phyloP scores from a whole-genome alignment of 2,113 vertebrate species.

The Galbula dea region DNA sequence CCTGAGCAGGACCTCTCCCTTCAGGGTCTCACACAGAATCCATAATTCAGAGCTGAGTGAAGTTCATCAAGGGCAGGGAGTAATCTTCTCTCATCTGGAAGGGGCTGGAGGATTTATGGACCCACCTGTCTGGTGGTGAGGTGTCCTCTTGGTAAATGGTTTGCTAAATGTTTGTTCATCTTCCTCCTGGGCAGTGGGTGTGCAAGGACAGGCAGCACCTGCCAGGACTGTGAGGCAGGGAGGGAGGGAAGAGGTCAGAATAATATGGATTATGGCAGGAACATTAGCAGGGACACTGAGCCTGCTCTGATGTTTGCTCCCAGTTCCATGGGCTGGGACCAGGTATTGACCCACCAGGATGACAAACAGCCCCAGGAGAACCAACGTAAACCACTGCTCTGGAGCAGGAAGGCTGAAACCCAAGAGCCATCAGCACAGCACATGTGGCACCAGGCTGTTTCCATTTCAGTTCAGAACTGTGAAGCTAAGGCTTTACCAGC shows the following conservation, averaged over 20 bases:
- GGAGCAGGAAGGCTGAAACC: not conserved
- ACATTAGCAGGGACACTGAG: rapidly evolving
- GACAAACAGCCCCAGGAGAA: not conserved
- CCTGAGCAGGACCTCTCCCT: not conserved
- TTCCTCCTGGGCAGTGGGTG: not conserved
- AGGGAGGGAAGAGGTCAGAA: not conserved
- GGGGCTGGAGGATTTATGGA: not conserved
- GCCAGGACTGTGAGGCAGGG: not conserved
- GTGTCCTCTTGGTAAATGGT: not conserved
- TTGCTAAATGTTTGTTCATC: not conserved
- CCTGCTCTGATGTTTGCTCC: not conserved
- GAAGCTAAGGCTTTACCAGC: not conserved
- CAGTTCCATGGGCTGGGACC: not conserved
- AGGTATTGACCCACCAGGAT: not conserved
- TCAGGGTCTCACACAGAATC: not conserved
- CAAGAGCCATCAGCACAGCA: not conserved
- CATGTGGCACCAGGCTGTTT: too few species aligned
- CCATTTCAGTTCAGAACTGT: not conserved
- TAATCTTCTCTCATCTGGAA: not conserved
- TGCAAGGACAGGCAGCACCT: rapidly evolving
- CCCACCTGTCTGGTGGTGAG: not conserved
- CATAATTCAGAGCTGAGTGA: not conserved
- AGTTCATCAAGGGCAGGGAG: not conserved
- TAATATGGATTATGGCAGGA: not conserved
- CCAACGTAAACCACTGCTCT: rapidly evolving